These are phyloP conservation scores for Bergia sp. DNA, from an alignment of 92 coral and sea anemone species.

Conservation along the genomic window DNA sequence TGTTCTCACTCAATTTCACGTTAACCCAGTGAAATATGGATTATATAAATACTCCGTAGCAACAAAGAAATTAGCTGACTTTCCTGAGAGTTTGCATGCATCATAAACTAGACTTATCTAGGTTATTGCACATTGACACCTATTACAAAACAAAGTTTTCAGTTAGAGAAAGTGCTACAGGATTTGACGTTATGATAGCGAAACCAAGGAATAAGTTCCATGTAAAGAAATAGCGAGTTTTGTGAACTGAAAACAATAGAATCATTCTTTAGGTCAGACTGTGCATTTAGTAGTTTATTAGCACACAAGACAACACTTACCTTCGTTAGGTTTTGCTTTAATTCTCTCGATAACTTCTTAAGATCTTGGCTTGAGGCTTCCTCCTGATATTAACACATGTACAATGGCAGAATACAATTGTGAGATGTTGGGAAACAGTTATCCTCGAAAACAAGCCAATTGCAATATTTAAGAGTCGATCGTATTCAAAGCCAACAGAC, in stretches of 20 bases:
- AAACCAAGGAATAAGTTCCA: too few species aligned
- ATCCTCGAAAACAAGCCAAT: background rate
- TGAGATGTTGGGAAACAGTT: background rate
- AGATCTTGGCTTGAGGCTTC: slow-evolving; percentile 55
- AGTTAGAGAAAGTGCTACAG: too few species aligned
- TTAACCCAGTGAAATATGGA: background rate
- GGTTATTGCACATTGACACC: background rate
- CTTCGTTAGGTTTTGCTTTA: slow-evolving; percentile 56
- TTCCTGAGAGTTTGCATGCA: background rate
- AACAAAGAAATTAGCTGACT: background rate
- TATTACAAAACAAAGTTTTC: background rate
- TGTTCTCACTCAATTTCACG: background rate
- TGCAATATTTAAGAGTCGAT: background rate
- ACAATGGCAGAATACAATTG: background rate
- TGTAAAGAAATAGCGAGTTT: too few species aligned
- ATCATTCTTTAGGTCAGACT: background rate
- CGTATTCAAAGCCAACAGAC: background rate
- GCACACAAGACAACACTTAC: slow-evolving; percentile 36
- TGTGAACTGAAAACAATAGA: background rate
- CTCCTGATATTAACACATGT: slow-evolving; percentile 30
- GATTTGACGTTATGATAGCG: too few species aligned
- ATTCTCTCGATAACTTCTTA: slow-evolving; percentile 59
- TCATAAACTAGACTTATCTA: background rate
- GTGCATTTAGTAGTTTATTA: background rate
- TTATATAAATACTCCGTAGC: background rate